Base-by-base conservation (phyloP, 1,140 invertebrate genomes). In the Leptinotarsa texana region DNA sequence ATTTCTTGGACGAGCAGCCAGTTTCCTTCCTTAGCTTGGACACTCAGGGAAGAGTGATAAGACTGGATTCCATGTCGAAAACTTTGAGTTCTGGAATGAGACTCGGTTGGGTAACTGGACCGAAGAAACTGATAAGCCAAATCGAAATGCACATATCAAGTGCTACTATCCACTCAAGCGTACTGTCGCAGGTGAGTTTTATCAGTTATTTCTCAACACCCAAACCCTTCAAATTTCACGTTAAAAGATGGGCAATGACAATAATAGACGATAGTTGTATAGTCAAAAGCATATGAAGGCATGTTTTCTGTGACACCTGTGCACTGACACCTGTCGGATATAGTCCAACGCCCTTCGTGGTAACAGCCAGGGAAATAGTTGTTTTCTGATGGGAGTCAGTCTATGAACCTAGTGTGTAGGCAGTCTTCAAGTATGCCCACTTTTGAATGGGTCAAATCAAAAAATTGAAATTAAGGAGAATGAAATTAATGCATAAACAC, bases 61-160 rank as follows among this genome's bases (percentile, higher is more conserved):
- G 94, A 69, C 88, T 94, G 79, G 94, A 95, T 85, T 95, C 93
- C 0, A 90, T 95, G 79, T 94, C 93, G 0, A 95, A 95, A 89
- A 88, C 94, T 18, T 79, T 95, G 27, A 93, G 90, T 80, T 90
- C 91, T 13, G 92, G 92, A n/a, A 82, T 93, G 13, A 87, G 92
- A 75, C 82, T 93, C 2, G 93, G 92, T 6, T 92, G 92, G 83
- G 85, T 93, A 3, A 94, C 92, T 1, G 93, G 91, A 2, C 89
- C 92, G 3, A 87, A 88, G 33, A 85, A 87, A 1, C 81, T 94
- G 6, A 83, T 93, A 17, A 82, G 89, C 21, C 86, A 86, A 33
- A 86, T 93, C 63, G 90, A 93, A 79, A 84, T 92, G 33, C 93
- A 94, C 80, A 88, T 92, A 84, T 92, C 94, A 82, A 91, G 90